Conservation (phyloP, 2,113 vertebrate species). For the Solenodon paradoxus region DNA sequence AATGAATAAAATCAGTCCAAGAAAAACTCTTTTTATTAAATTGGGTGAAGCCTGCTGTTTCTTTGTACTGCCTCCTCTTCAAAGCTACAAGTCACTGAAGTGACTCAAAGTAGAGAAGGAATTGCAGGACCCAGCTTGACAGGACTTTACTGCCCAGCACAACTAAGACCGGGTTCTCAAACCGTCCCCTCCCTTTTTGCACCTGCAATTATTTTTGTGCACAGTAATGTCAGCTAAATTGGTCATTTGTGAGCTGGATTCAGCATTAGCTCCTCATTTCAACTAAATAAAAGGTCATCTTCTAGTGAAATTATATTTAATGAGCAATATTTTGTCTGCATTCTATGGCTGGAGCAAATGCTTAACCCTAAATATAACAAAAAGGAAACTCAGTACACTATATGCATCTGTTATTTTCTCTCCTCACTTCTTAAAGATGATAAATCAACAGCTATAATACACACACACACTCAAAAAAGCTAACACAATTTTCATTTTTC, state of each 20-base stretch:
- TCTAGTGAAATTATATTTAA: conserved; percentile 41
- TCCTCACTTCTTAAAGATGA: neutral
- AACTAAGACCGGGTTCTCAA: neutral
- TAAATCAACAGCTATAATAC: neutral
- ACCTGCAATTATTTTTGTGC: conserved; percentile 41
- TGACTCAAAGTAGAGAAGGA: neutral
- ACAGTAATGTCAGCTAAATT: neutral
- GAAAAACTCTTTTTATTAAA: neutral
- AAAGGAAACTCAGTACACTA: neutral
- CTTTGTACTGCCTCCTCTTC: conserved; percentile 37
- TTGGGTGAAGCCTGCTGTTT: neutral
- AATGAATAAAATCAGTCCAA: conserved; percentile 41
- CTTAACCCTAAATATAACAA: neutral
- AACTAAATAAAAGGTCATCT: neutral
- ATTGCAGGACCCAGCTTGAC: neutral
- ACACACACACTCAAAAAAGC: neutral
- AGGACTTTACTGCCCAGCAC: neutral
- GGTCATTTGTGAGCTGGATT: conserved; percentile 28
- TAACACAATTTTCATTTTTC: neutral
- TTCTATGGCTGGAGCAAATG: neutral
- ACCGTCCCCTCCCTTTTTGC: neutral
- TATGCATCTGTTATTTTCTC: neutral
- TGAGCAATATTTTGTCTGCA: neutral
- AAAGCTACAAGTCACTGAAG: conserved; percentile 20
- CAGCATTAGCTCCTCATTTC: conserved; percentile 19